Conservation (phyloP, 2,113 vertebrate species). For the Paraplagusia blochii region DNA sequence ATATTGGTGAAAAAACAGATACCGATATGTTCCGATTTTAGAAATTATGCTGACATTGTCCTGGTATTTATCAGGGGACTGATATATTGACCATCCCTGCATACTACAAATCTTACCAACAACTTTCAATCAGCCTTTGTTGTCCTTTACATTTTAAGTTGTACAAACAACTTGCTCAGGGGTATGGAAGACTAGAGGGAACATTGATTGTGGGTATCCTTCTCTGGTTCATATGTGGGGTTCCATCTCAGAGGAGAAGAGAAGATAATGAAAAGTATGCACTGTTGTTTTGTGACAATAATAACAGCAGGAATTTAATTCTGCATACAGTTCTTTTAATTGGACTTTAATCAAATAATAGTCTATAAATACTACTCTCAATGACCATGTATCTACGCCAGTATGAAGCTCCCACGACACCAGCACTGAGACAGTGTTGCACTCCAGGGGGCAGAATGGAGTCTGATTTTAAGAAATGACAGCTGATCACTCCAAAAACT, state of each 20-base stretch:
- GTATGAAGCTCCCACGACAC: conserved; percentile 86
- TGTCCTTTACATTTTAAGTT: no score
- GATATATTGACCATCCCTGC: no score
- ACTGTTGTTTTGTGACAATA: conserved; percentile 84
- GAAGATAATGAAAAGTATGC: conserved; percentile 93
- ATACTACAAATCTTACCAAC: no score
- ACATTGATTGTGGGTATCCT: conserved; percentile 62
- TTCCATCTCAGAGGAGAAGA: conserved; percentile 82
- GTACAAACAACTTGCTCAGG: no score
- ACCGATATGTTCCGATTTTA: no score
- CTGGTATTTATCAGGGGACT: no score
- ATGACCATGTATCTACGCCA: conserved; percentile 90
- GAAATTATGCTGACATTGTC: no score
- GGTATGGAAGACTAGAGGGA: no score
- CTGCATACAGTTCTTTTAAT: conserved; percentile 91
- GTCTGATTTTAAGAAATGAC: conserved; percentile 90
- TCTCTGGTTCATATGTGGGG: conserved; percentile 54
- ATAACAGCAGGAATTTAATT: conserved; percentile 92
- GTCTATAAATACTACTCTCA: conserved; percentile 91
- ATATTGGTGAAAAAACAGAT: no score
- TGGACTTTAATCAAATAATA: conserved; percentile 98
- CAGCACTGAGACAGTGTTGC: conserved; percentile 83
- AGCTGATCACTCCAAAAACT: conserved; percentile 96
- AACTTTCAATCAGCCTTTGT: no score
- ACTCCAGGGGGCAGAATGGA: conserved; percentile 81